A percentile compares a stretch with the other conserved stretches of the same genome.
Conservation (phyloP, 1,140 invertebrate species). For the Dreissena rostriformis region DNA sequence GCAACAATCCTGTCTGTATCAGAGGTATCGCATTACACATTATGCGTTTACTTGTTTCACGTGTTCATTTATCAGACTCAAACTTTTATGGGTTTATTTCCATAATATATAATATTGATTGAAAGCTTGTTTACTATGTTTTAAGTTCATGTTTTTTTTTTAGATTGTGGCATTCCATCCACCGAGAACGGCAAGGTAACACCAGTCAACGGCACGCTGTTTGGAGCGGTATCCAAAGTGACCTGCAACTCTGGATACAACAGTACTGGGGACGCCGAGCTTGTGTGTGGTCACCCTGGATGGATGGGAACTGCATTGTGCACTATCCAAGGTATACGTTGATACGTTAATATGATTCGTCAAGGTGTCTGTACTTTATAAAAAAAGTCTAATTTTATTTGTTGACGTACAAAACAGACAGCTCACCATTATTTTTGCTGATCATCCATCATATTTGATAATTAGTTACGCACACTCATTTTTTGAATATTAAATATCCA, state of each 20-base stretch:
- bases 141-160: neutral
- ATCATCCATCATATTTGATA: no score
- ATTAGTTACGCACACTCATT: no score
- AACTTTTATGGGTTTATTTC: neutral
- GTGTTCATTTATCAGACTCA: neutral
- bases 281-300: constrained; percentile 10
- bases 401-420: no score
- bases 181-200: neutral
- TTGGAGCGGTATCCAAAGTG: neutral
- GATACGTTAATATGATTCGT: neutral
- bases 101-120: neutral
- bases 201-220: neutral
- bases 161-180: constrained; percentile 29
- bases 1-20: constrained; percentile 6
- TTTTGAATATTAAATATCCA: no score
- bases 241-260: constrained; percentile 20
- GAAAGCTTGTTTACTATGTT: neutral
- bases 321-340: constrained; percentile 12
- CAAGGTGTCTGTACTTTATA: no score
- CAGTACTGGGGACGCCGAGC: neutral
- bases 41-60: neutral
- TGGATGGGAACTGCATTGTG: constrained; percentile 4
- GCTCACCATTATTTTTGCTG: no score
- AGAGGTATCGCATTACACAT: neutral
- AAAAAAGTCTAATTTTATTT: no score